Conservation (phyloP, 2,797 vertebrate species). For the Salmo trutta region DNA sequence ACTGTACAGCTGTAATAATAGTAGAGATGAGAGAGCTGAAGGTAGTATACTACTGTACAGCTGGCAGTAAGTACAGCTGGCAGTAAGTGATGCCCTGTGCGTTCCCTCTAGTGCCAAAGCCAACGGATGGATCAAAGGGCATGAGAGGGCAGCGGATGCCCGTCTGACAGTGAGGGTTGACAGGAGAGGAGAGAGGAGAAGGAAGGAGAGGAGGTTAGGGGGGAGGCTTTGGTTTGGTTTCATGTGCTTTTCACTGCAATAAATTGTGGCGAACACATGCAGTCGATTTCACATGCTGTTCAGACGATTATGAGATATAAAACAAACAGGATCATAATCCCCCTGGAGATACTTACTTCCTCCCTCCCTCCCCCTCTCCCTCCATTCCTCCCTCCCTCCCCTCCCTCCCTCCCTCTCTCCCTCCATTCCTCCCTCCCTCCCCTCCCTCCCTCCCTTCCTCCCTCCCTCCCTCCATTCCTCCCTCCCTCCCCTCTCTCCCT, state of each 20-base stretch:
- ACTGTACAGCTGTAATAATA: too few relatives aligned
- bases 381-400: too few relatives aligned
- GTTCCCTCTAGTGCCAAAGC: slow-evolving; percentile 12
- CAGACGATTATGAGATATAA: slow-evolving; percentile 40
- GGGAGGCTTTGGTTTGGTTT: slow-evolving; percentile 48
- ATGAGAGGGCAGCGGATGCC: slow-evolving; percentile 17
- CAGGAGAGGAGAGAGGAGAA: slow-evolving; percentile 45
- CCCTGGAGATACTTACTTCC: slow-evolving; percentile 26
- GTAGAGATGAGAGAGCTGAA: slow-evolving; percentile 35
- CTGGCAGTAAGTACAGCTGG: too few relatives aligned
- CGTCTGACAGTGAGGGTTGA: slow-evolving; percentile 14
- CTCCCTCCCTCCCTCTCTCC: too few relatives aligned
- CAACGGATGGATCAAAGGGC: slow-evolving; percentile 33
- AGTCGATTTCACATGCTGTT: slow-evolving; percentile 49
- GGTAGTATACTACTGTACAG: slow-evolving; percentile 46
- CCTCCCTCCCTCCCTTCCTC: too few relatives aligned
- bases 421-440: too few relatives aligned
- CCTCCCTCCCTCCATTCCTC: too few relatives aligned
- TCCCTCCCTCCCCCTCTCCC: too few relatives aligned
- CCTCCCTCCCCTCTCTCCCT: slow-evolving; percentile 10
- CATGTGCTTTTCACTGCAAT: slow-evolving; percentile 31
- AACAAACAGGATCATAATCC: slow-evolving; percentile 43
- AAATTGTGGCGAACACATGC: slow-evolving; percentile 44
- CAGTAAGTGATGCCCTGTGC: neutral
- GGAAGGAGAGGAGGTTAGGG: slow-evolving; percentile 32